Evolutionary conservation across 2,888 invertebrate genomes (phyloP).

Genomic region (Apotomis betuletana): DNA sequence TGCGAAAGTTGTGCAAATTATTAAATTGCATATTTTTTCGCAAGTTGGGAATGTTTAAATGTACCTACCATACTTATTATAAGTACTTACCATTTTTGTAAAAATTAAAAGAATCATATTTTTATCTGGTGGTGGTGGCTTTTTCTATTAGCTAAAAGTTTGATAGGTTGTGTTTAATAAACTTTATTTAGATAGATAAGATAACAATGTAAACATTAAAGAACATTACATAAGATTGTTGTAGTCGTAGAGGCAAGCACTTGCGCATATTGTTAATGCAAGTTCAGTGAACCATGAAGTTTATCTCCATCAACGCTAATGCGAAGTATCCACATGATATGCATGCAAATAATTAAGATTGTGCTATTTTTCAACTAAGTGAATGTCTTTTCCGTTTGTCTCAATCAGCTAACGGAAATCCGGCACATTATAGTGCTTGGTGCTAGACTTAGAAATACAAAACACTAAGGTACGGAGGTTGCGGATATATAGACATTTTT

Average conservation of each 20-base stretch:
- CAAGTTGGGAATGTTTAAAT: constrained; percentile 9
- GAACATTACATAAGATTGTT: constrained; percentile 15
- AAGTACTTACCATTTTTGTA: too few species aligned
- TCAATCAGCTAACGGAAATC: constrained; percentile 1
- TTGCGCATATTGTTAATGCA: constrained; percentile 6
- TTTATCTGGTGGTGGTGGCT: too few species aligned
- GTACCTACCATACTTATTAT: not conserved
- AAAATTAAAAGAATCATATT: too few species aligned
- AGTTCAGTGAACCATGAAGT: constrained; percentile 11
- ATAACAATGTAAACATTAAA: not conserved
- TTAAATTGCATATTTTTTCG: constrained; percentile 17
- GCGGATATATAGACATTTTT: too few species aligned
- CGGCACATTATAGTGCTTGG: not conserved
- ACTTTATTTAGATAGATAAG: too few species aligned
- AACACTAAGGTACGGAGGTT: too few species aligned
- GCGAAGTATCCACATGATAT: not conserved
- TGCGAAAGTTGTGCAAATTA: constrained; percentile 24
- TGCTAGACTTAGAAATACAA: too few species aligned
- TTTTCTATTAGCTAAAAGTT: too few species aligned
- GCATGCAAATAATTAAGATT: not conserved
- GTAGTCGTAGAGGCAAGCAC: not conserved
- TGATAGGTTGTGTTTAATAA: too few species aligned
- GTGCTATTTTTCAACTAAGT: not conserved
- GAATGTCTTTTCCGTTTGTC: not conserved
- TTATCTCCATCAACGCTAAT: constrained; percentile 4